Evolutionary conservation across 2,113 vertebrate species (phyloP).

Genomic region (Prinia subflava): DNA sequence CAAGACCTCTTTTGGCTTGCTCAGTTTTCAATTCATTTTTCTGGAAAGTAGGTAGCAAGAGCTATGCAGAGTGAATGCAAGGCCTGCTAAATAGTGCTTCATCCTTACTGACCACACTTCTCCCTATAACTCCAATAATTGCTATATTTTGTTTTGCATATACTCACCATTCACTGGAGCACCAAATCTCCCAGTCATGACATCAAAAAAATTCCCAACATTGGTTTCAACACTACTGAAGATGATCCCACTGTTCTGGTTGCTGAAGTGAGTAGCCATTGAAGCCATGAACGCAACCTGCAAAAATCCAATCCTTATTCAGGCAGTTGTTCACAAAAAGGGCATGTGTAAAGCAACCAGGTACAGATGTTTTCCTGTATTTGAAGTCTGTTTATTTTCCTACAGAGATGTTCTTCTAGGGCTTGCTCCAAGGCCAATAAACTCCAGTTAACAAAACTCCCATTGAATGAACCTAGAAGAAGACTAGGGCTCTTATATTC

Average conservation of each 20-base stretch:
- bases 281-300: slow-evolving; percentile 85
- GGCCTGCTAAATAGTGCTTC: neutral
- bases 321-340: neutral
- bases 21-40: neutral
- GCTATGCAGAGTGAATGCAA: neutral
- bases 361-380: neutral
- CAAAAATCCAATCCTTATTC: neutral
- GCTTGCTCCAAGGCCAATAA: slow-evolving; percentile 37
- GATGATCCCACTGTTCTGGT: slow-evolving; percentile 84
- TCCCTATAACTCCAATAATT: neutral
- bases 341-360: neutral
- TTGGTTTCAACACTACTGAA: slow-evolving; percentile 85
- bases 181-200: slow-evolving; percentile 83
- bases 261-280: slow-evolving; percentile 83
- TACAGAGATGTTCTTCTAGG: slow-evolving; percentile 45
- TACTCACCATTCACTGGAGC: slow-evolving; percentile 79
- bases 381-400: slow-evolving; percentile 32
- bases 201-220: slow-evolving; percentile 81
- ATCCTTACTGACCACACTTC: neutral
- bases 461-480: slow-evolving; percentile 31
- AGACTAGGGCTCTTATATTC: neutral
- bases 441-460: slow-evolving; percentile 29
- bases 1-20: neutral
- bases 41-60: neutral
- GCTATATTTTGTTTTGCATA: neutral